Conservation (phyloP, 2,888 invertebrate species). For the Cerceris rybyensis region DNA sequence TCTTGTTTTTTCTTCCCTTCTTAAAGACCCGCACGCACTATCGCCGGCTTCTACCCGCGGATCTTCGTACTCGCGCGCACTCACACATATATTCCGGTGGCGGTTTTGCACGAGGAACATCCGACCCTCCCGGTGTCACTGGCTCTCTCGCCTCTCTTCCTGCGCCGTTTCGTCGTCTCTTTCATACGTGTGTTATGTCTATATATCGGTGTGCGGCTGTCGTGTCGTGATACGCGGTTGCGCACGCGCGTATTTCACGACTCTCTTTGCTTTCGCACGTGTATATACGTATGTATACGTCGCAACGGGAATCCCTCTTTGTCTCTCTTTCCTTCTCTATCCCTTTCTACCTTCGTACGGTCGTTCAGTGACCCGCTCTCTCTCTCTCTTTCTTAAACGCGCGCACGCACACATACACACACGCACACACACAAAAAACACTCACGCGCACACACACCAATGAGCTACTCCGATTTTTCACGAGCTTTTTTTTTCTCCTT, state of each 20-base stretch:
- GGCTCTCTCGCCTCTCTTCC: conserved; percentile 49
- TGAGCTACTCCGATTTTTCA: conserved; percentile 22
- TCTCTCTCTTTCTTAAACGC: conserved; percentile 34
- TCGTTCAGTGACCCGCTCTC: conserved; percentile 64
- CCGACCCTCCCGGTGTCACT: conserved; percentile 59
- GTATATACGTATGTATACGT: conserved; percentile 49
- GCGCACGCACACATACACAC: neutral
- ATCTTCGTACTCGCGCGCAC: conserved; percentile 54
- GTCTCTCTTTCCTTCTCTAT: conserved; percentile 37
- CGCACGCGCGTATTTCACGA: conserved; percentile 63
- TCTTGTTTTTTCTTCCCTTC: conserved; percentile 34
- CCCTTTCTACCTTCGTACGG: conserved; percentile 53
- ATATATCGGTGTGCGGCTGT: conserved; percentile 10
- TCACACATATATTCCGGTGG: conserved; percentile 63
- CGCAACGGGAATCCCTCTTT: conserved; percentile 46
- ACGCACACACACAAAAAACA: neutral
- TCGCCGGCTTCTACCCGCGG: conserved; percentile 60
- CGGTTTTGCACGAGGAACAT: conserved; percentile 58
- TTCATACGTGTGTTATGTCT: conserved; percentile 6
- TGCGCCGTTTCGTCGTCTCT: conserved; percentile 44
- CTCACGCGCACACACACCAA: neutral
- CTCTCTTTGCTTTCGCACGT: conserved; percentile 62
- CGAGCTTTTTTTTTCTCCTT: conserved; percentile 21
- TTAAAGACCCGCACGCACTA: conserved; percentile 53
- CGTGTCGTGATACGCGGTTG: conserved; percentile 39